Evolutionary conservation across 2,888 invertebrate species (phyloP), one percentile per base, ranked within the genome.

Genomic region (Arge pagana): DNA sequence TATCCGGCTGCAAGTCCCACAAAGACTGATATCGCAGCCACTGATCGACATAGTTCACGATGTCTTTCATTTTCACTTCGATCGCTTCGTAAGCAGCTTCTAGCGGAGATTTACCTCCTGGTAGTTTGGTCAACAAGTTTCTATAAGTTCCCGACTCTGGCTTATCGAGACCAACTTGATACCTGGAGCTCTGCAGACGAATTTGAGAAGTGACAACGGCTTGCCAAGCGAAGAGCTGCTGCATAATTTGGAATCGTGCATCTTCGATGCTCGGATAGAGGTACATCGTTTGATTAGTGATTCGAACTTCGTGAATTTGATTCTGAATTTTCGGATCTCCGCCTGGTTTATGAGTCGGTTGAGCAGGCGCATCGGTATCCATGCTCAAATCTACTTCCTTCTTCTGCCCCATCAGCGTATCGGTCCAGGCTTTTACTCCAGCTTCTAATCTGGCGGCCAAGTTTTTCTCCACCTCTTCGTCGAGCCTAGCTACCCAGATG

Each of bases 281-380:
- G 78, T 96, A 98, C 90, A 99, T 96, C 65, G 96, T 93, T 80
- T 99, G 98, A 79, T 99, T 98, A 1, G 97, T 97, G 66, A 96
- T 96, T 62, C 96, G 85, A 33, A 97, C 93, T 79, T 97, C 97
- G 77, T 98, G 94, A n/a, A 96, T 85, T 51, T 96, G 88, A 65
- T 89, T 87, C 68, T 91, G 89, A 55, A 94, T 92, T 81, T 83
- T 73, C 1, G 97, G 97, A 74, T 96, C 96, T 2, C 96, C 97
- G 1, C 96, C 96, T 2, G 93, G 88, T 74, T 95, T 96, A 73
- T 95, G 93, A 0, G 93, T 91, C 2, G 91, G 91, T 64, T 91
- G 90, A 0, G 84, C 83, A 1, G 94, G 94, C 1, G 93, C 93
- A 77, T 96, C 96, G 0, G 96, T 96, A 70, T 96, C 96, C 93